These are phyloP conservation scores for Lethenteron camtschaticum DNA, from an alignment of 2,113 vertebrate species.

Conservation along the genomic window DNA sequence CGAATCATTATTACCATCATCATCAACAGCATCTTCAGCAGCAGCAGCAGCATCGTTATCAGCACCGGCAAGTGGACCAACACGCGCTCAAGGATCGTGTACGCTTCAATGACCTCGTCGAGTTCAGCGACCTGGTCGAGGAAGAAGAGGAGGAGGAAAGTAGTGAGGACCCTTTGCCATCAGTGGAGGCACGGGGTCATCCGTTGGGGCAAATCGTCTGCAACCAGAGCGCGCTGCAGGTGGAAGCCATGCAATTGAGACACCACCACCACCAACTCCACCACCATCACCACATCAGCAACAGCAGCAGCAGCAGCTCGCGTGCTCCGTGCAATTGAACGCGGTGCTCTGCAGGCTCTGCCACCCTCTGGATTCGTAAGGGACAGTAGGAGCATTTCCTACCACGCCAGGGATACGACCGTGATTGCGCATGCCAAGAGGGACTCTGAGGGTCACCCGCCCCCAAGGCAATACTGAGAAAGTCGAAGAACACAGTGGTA, in stretches of 20 bases:
- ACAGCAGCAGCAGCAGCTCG: too few species aligned
- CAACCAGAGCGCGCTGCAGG: not conserved
- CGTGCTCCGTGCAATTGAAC: not conserved
- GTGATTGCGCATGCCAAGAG: not conserved
- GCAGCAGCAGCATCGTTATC: too few species aligned
- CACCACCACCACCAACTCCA: too few species aligned
- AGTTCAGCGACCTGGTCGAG: not conserved
- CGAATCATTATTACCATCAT: too few species aligned
- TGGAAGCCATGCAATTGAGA: not conserved
- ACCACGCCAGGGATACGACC: not conserved
- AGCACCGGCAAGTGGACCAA: too few species aligned
- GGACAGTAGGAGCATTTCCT: not conserved
- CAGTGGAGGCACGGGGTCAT: not conserved
- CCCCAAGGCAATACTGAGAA: not conserved
- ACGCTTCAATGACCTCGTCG: constrained; percentile 3
- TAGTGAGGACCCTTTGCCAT: too few species aligned
- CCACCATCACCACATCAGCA: too few species aligned
- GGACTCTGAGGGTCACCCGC: not conserved
- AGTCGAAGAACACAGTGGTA: not conserved
- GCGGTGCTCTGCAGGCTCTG: not conserved
- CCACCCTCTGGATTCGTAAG: not conserved
- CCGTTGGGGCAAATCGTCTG: not conserved
- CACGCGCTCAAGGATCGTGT: constrained; percentile 1
- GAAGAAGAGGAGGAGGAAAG: not conserved
- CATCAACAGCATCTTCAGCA: too few species aligned